Evolutionary conservation across 92 coral and sea anemone species (phyloP).

Genomic region (Actinostola sp.): DNA sequence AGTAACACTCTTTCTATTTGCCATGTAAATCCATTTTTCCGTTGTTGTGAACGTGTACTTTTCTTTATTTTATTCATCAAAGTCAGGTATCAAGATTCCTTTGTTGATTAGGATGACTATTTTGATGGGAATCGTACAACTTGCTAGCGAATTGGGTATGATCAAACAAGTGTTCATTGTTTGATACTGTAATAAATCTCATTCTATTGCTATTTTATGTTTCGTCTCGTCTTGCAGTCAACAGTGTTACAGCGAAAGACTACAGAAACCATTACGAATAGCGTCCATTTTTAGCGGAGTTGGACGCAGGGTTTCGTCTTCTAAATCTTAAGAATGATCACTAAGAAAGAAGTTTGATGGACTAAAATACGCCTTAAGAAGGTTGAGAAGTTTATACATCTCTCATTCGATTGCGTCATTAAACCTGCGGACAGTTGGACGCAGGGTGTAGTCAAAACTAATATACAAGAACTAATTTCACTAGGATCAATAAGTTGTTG

Average conservation of each 20-base stretch:
- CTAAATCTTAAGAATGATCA: constrained; percentile 92
- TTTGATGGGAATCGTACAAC: constrained; percentile 81
- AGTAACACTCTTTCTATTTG: neutral
- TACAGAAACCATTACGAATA: constrained; percentile 83
- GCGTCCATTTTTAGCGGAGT: constrained; percentile 87
- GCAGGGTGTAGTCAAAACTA: too few species aligned
- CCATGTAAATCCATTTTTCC: neutral
- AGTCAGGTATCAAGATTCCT: constrained; percentile 80
- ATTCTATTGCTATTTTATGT: neutral
- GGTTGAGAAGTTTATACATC: too few species aligned
- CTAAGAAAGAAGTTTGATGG: constrained; percentile 96
- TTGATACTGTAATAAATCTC: neutral
- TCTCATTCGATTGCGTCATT: too few species aligned
- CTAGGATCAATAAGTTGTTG: too few species aligned
- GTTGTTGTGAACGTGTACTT: neutral
- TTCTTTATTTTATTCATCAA: constrained; percentile 64
- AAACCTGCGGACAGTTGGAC: too few species aligned
- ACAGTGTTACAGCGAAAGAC: constrained; percentile 92
- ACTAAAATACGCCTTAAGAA: constrained; percentile 94
- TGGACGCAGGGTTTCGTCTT: constrained; percentile 95
- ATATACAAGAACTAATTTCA: too few species aligned
- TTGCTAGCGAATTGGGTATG: constrained; percentile 94
- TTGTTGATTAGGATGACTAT: constrained; percentile 90
- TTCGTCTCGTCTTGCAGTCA: constrained; percentile 94
- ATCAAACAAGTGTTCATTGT: neutral